Percentiles rank a stretch among this genome's conserved stretches.
phyloP scores from a whole-genome alignment of 2,113 vertebrate species.

The Ramphastos sulfuratus region DNA sequence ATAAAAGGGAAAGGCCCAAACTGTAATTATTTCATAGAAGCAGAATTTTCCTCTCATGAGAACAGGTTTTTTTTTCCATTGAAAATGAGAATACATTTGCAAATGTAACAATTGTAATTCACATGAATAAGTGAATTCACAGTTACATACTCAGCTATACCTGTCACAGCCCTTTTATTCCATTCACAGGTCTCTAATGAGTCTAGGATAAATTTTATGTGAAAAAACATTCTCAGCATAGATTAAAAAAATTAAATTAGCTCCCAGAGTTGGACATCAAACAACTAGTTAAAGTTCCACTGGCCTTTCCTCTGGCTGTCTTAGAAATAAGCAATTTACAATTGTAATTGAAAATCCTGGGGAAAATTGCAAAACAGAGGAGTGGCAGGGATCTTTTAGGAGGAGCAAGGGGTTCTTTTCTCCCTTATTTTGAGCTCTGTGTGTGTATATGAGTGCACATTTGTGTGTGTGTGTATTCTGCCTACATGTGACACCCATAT shows the following conservation, averaged over 20 bases:
- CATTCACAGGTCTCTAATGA: neutral
- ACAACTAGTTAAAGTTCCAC: neutral
- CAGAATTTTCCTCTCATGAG: slow-evolving; percentile 32
- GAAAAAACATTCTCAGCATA: neutral
- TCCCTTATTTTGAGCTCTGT: neutral
- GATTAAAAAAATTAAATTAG: neutral
- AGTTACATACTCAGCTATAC: neutral
- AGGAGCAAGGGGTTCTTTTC: neutral
- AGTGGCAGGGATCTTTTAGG: neutral
- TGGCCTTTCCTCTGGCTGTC: neutral
- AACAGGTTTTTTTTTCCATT: neutral
- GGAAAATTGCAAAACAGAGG: neutral
- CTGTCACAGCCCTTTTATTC: slow-evolving; percentile 20
- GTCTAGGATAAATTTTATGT: neutral
- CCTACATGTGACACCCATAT: neutral
- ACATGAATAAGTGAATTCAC: neutral
- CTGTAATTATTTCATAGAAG: slow-evolving; percentile 29
- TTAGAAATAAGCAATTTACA: neutral
- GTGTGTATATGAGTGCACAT: neutral
- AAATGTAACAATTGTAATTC: slow-evolving; percentile 13
- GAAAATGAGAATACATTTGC: slow-evolving; percentile 22
- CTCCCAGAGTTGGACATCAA: neutral
- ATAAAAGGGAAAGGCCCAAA: slow-evolving; percentile 20
- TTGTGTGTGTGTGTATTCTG: neutral
- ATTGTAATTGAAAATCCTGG: neutral